phyloP scores from a whole-genome alignment of 2,797 vertebrate species.

The Micromesistius poutassou region DNA sequence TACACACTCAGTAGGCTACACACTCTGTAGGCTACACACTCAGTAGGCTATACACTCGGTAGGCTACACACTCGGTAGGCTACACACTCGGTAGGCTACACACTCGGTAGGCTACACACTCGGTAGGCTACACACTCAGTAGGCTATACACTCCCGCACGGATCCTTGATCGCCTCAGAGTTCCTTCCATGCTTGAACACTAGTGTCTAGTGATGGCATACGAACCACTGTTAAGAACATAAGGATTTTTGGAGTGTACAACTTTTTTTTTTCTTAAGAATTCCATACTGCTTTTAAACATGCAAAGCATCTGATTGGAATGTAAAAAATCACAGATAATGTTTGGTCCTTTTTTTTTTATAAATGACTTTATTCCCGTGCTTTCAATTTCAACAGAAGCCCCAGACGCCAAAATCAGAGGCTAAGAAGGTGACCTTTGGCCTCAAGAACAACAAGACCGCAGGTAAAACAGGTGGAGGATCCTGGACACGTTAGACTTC shows the following conservation, averaged over 20 bases:
- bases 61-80: not conserved
- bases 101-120: not conserved
- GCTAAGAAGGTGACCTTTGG: constrained; percentile 93
- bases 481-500: not conserved
- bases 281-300: too few relatives aligned
- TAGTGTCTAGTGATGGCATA: too few relatives aligned
- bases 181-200: too few relatives aligned
- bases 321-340: not conserved
- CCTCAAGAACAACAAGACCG: constrained; percentile 88
- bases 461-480: constrained; percentile 73
- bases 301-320: not conserved
- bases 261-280: too few relatives aligned
- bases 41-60: too few relatives aligned
- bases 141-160: too few relatives aligned
- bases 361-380: constrained; percentile 1
- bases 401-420: constrained; percentile 50
- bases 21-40: not conserved
- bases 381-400: constrained; percentile 42
- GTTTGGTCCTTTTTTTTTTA: not conserved
- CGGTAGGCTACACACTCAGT: not conserved
- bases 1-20: too few relatives aligned
- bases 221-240: too few relatives aligned
- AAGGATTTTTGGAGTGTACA: too few relatives aligned
- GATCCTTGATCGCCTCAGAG: too few relatives aligned
- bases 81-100: not conserved